A percentile compares a stretch with the other conserved stretches of the same genome.
Conservation (phyloP, 2,797 vertebrate genomes). For the Micromesistius poutassou region DNA sequence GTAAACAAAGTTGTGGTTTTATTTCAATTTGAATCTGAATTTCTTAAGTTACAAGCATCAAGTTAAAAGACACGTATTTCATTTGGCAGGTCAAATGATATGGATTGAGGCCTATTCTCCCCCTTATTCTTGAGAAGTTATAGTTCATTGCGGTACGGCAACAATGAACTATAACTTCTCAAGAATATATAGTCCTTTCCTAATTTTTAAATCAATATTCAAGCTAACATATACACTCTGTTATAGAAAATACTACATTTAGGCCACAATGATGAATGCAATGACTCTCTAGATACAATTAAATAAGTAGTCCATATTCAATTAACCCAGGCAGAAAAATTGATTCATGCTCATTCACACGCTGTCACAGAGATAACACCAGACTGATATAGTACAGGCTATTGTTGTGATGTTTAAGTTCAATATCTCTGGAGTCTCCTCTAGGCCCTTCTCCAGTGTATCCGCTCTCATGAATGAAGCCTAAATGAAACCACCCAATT, state of each 20-base stretch:
- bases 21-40: neutral
- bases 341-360: too few species aligned
- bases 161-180: neutral
- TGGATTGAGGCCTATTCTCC: neutral
- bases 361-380: too few species aligned
- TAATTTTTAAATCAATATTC: neutral
- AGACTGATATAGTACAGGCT: too few species aligned
- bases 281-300: neutral
- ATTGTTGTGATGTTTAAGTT: neutral
- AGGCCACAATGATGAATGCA: neutral
- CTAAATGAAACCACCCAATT: conserved; percentile 1
- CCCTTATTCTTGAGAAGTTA: neutral
- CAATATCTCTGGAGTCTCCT: neutral
- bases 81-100: neutral
- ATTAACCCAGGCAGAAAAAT: neutral
- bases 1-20: neutral
- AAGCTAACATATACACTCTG: neutral
- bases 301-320: neutral
- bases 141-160: too few species aligned
- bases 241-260: neutral
- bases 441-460: neutral
- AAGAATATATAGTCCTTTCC: neutral
- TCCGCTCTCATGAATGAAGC: neutral
- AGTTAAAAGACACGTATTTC: too few species aligned
- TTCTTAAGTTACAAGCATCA: neutral